phyloP scores from a whole-genome alignment of 2,797 vertebrate genomes.

The Falco concolor region DNA sequence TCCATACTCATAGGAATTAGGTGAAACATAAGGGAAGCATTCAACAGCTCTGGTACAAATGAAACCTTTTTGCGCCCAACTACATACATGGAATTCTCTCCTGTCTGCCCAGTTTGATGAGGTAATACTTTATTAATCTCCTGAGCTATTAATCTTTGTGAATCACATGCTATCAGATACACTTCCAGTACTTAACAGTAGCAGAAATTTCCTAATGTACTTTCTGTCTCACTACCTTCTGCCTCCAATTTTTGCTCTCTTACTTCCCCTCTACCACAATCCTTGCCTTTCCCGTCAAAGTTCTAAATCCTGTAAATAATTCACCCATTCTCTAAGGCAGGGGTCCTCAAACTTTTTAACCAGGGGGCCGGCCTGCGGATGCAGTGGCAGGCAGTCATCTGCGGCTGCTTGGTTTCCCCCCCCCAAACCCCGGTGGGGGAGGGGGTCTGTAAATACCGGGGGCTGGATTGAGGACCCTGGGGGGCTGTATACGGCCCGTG shows the following conservation, averaged over 20 bases:
- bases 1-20: background rate
- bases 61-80: background rate
- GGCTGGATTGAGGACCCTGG: too few species aligned
- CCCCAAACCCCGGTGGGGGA: too few species aligned
- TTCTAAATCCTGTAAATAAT: background rate
- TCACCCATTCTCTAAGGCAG: background rate
- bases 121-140: background rate
- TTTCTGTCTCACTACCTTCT: background rate
- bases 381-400: too few species aligned
- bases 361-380: too few species aligned
- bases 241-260: background rate
- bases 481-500: too few species aligned
- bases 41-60: background rate
- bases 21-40: background rate
- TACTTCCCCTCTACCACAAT: background rate
- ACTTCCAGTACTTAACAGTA: background rate
- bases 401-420: too few species aligned
- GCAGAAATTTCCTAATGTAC: background rate
- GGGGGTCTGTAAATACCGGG: too few species aligned
- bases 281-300: background rate
- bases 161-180: background rate
- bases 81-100: fast-evolving
- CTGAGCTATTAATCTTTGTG: background rate
- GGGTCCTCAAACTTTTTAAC: too few species aligned
- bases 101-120: background rate